Base-by-base conservation (phyloP, 2,113 vertebrate species). In the Megaleporinus macrocephalus region DNA sequence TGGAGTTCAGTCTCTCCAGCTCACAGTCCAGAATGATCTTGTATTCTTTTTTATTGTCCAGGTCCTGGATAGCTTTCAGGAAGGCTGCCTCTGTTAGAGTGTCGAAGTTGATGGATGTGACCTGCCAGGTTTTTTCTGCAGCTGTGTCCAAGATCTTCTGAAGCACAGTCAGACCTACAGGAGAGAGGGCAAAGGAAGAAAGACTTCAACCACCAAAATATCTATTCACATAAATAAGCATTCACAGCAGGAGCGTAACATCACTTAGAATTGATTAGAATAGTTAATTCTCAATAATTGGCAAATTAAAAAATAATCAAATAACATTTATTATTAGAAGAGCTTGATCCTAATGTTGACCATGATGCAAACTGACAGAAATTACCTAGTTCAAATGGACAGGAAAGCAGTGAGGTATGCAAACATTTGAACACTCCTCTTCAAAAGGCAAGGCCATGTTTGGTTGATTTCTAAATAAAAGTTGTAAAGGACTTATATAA, bases 141-240 rank as follows among this genome's bases (percentile, higher is more conserved):
- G 97, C 97, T 0, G 96, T 97, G 91, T 99, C 98, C 90, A 98
- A 87, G 59, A 99, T 97, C 91, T 94, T 96, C 91, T 99, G 98
- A 72, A 99, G 92, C 62, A 99, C 97, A 0, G 96, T 94, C 90
- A 99, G 81, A 73, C 98, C 98, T 99, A 84, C 24, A 47, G 33
- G 2, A 79, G 16, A 15, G 1, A 80, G 12, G 29, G 79, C 5
- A 70, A 41, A 1, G 24, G 13, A 24, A n/a, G 27, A 62, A 70
- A 49, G 2, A 44, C 16, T 63, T 36, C 0, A 44, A 5, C 30
- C 1, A 51, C 27, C 61, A 6, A 14, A 47, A 63, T 20, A 29
- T 72, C n/a, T 26, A 80, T 53, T 0, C 22, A 18, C 3, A 27
- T 20, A 65, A 71, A 13, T 12, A n/a, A 10, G 6, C 11, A 26